Conservation (phyloP, 2,113 vertebrate species). For the Sceloporus tristichus region DNA sequence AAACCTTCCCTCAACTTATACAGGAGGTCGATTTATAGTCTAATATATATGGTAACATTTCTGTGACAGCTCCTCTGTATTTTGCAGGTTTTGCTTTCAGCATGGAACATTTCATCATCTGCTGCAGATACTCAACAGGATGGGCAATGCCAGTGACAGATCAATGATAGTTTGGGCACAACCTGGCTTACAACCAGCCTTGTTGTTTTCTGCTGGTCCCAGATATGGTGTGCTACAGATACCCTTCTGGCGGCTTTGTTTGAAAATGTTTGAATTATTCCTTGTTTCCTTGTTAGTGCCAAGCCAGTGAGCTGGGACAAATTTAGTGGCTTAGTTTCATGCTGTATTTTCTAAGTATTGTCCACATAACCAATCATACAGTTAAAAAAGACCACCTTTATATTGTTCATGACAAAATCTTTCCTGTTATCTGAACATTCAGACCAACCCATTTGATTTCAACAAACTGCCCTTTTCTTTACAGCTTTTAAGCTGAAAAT, state of each 20-base stretch:
- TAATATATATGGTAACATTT: too few relatives aligned
- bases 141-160: neutral
- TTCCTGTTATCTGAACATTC: neutral
- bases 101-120: too few relatives aligned
- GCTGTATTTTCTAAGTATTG: neutral
- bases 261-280: conserved; percentile 13
- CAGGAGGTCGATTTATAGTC: too few relatives aligned
- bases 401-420: neutral
- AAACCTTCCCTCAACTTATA: too few relatives aligned
- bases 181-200: too few relatives aligned
- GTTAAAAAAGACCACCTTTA: neutral
- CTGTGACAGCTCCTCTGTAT: too few relatives aligned
- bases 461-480: neutral
- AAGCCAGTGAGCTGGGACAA: neutral
- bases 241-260: neutral
- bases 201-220: neutral
- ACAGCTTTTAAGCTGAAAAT: neutral
- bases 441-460: neutral
- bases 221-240: neutral
- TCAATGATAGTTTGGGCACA: neutral
- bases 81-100: too few relatives aligned
- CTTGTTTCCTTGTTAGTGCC: neutral
- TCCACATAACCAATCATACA: neutral
- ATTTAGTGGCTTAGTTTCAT: neutral
- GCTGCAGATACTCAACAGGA: neutral